Conservation (phyloP, 2,797 vertebrate species). For the Anguilla pacifica region DNA sequence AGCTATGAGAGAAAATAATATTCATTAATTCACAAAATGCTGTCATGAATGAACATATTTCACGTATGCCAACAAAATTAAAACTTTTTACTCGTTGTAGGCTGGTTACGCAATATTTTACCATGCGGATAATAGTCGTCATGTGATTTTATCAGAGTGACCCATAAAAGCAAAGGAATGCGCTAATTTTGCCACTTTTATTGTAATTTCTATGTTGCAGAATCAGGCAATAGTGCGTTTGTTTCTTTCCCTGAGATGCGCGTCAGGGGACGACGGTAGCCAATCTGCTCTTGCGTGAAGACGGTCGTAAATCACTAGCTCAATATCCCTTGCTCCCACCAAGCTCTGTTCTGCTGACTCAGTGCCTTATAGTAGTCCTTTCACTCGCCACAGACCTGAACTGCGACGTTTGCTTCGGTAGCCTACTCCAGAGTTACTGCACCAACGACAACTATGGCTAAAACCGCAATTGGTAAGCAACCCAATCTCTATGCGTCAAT, state of each 20-base stretch:
- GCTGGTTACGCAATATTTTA: background rate
- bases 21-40: no score
- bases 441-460: slow-evolving; percentile 68
- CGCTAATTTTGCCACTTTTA: background rate
- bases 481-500: slow-evolving; percentile 33
- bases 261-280: slow-evolving; percentile 52
- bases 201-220: background rate
- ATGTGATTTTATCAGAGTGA: background rate
- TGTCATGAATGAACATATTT: background rate
- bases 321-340: slow-evolving; percentile 52
- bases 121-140: background rate
- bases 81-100: background rate
- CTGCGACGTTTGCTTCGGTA: slow-evolving; percentile 54
- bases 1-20: background rate
- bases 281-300: slow-evolving; percentile 41
- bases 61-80: background rate
- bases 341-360: slow-evolving; percentile 73
- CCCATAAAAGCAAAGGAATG: background rate
- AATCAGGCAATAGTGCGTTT: slow-evolving; percentile 47
- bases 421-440: slow-evolving; percentile 20
- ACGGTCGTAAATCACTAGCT: slow-evolving; percentile 59
- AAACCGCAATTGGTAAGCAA: slow-evolving; percentile 77
- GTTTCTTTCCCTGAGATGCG: slow-evolving; percentile 46
- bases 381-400: slow-evolving; percentile 61
- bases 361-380: slow-evolving; percentile 74